Conservation (phyloP, 1,140 invertebrate species). For the Eurytemora carolleeae region DNA sequence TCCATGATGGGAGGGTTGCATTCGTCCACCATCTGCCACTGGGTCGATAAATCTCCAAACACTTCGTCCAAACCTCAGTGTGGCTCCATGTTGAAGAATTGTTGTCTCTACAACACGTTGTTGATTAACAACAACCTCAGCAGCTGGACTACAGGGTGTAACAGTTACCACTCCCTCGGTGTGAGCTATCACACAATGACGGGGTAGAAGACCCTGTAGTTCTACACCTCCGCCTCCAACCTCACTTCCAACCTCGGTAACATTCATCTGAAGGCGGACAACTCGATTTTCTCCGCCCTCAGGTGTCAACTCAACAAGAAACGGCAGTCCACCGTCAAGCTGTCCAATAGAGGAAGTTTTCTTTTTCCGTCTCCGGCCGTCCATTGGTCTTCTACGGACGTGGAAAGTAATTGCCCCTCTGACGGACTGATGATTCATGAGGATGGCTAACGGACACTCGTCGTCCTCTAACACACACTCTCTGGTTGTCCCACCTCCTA, state of each 20-base stretch:
- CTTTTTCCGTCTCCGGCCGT: conserved; percentile 47
- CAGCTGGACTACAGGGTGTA: conserved; percentile 74
- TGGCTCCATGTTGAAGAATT: conserved; percentile 40
- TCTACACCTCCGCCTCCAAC: conserved; percentile 27
- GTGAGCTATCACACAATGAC: conserved; percentile 79
- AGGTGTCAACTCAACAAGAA: conserved; percentile 38
- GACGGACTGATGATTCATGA: conserved; percentile 58
- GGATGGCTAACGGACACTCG: conserved; percentile 83
- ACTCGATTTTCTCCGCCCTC: conserved; percentile 34
- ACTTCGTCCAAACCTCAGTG: not conserved
- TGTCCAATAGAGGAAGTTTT: conserved; percentile 47
- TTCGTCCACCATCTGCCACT: not conserved
- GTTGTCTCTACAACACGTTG: conserved; percentile 78
- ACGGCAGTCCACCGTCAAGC: conserved; percentile 34
- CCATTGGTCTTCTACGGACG: conserved; percentile 59
- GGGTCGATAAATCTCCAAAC: too few relatives aligned
- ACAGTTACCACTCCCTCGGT: conserved; percentile 75
- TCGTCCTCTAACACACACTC: conserved; percentile 91
- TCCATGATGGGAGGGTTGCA: not conserved
- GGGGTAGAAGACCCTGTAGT: conserved; percentile 33
- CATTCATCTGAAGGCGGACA: conserved; percentile 41
- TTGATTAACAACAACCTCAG: conserved; percentile 80
- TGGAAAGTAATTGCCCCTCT: conserved; percentile 77
- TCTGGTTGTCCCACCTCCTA: conserved; percentile 14
- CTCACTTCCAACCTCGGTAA: conserved; percentile 50